A percentile compares a stretch with the other conserved stretches of the same genome.
Conservation (phyloP, 2,113 vertebrate species). For the Microtus oregoni region DNA sequence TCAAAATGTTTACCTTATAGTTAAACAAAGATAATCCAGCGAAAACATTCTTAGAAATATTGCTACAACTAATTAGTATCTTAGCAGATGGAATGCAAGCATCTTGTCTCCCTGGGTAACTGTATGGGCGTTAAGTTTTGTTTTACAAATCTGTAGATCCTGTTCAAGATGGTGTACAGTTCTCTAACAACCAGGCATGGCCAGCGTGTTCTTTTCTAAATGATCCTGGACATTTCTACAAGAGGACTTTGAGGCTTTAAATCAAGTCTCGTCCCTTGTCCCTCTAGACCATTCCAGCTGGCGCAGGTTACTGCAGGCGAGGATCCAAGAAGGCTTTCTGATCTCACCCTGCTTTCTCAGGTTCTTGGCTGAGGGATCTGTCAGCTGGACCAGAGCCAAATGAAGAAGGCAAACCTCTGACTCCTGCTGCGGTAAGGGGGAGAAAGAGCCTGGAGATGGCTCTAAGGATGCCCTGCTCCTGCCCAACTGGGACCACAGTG, state of each 20-base stretch:
- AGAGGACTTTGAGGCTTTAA: conserved; percentile 42
- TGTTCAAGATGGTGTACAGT: not conserved
- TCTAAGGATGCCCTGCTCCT: not conserved
- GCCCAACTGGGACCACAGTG: not conserved
- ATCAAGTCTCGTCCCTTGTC: not conserved
- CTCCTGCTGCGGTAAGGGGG: not conserved
- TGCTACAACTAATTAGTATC: conserved; percentile 15
- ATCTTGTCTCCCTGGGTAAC: conserved; percentile 34
- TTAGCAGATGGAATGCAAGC: not conserved
- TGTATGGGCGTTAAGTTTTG: not conserved
- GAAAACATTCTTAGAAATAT: conserved; percentile 11
- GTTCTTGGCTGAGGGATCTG: conserved; percentile 76
- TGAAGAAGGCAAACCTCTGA: conserved; percentile 21
- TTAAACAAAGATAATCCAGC: not conserved
- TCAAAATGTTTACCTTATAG: not conserved
- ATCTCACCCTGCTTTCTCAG: conserved; percentile 68
- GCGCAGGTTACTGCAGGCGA: conserved; percentile 31
- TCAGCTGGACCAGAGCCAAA: conserved; percentile 64
- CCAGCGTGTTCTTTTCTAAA: not conserved
- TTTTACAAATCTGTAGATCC: not conserved
- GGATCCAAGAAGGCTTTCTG: conserved; percentile 70
- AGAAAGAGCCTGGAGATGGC: not conserved
- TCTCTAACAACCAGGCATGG: not conserved
- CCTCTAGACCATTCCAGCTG: conserved; percentile 66
- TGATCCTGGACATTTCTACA: conserved; percentile 17